A percentile compares a stretch with the other conserved stretches of the same genome.
Evolutionary conservation across 2,113 vertebrate species (phyloP).

Genomic region (Zootoca vivipara): DNA sequence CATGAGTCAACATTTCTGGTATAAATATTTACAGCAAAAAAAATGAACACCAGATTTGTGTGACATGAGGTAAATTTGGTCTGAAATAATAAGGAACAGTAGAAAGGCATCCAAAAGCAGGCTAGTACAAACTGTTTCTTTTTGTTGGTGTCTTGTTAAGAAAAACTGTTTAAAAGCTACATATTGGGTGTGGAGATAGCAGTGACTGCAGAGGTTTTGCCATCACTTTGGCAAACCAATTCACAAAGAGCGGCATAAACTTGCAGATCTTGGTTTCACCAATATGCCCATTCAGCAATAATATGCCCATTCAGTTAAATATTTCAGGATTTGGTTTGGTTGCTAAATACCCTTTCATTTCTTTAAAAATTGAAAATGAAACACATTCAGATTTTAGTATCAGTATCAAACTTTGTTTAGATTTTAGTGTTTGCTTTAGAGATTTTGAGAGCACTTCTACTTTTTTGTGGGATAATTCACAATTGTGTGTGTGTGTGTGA

Average conservation of each 20-base stretch:
- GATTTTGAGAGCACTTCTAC: not conserved
- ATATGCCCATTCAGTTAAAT: not conserved
- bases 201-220: not conserved
- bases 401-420: not conserved
- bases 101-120: not conserved
- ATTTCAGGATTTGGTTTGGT: not conserved
- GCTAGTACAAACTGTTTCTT: slow-evolving; percentile 19
- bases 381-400: too few relatives aligned
- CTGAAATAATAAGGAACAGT: not conserved
- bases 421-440: not conserved
- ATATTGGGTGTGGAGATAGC: slow-evolving; percentile 24
- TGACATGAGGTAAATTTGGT: slow-evolving; percentile 17
- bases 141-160: slow-evolving; percentile 3
- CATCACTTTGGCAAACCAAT: not conserved
- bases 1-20: slow-evolving; percentile 25
- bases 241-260: not conserved
- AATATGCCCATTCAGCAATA: not conserved
- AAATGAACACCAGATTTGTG: slow-evolving; percentile 29
- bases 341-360: not conserved
- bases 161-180: slow-evolving; percentile 2
- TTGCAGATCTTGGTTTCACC: not conserved
- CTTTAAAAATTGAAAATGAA: not conserved
- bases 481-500: not conserved
- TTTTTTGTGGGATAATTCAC: not conserved
- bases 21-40: slow-evolving; percentile 28